Evolutionary conservation across 2,113 vertebrate genomes (phyloP).

Genomic region (Heterotis niloticus): DNA sequence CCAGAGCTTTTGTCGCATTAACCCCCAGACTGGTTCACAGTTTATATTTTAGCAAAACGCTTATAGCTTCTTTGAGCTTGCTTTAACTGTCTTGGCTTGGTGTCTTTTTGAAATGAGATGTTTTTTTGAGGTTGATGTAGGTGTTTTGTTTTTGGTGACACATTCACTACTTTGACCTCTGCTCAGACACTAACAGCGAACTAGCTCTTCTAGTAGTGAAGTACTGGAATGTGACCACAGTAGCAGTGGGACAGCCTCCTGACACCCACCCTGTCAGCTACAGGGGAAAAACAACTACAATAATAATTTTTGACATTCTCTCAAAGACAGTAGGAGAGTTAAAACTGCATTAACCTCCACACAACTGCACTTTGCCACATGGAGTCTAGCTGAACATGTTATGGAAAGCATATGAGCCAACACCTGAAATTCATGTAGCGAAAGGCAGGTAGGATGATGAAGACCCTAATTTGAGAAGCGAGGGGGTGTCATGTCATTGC

Average conservation of each 20-base stretch:
- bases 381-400: slow-evolving; percentile 33
- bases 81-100: no score
- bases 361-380: slow-evolving; percentile 46
- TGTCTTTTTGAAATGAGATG: no score
- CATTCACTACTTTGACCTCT: neutral
- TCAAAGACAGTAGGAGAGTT: slow-evolving; percentile 45
- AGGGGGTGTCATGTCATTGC: neutral
- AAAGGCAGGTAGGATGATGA: slow-evolving; percentile 27
- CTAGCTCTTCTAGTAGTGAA: neutral
- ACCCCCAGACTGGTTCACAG: no score
- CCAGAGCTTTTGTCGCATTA: no score
- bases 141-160: neutral
- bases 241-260: slow-evolving; percentile 16
- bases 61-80: no score
- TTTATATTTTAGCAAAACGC: no score
- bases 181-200: neutral
- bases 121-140: no score
- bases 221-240: slow-evolving; percentile 1
- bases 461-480: neutral
- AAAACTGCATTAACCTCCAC: slow-evolving; percentile 42
- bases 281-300: slow-evolving; percentile 14
- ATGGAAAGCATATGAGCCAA: slow-evolving; percentile 26
- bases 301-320: slow-evolving; percentile 36
- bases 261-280: slow-evolving; percentile 34
- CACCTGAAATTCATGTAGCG: slow-evolving; percentile 31